Percentiles rank a stretch among this genome's conserved stretches.
Conservation (phyloP, 2,797 vertebrate species). For the Lepus oiostolus region DNA sequence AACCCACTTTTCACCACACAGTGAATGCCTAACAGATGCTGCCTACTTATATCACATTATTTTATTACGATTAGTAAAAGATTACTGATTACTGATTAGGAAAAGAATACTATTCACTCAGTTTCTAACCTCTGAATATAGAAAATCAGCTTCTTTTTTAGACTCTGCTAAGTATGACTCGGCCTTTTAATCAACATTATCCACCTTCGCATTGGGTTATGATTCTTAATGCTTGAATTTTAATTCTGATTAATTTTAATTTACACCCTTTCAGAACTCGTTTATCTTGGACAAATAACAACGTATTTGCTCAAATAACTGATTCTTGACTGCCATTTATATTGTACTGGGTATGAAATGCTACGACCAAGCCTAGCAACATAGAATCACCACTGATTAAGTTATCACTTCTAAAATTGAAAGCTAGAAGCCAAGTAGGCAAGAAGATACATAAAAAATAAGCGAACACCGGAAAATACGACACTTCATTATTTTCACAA, state of each 20-base stretch:
- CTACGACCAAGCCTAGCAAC: neutral
- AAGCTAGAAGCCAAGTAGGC: neutral
- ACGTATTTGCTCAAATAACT: neutral
- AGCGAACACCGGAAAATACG: neutral
- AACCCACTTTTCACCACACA: neutral
- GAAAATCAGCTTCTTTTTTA: neutral
- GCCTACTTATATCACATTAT: neutral
- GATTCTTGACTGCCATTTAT: neutral
- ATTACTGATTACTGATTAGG: neutral
- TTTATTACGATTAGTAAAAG: neutral
- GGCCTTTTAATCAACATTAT: neutral
- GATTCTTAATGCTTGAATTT: neutral
- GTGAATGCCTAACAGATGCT: neutral
- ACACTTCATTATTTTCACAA: neutral
- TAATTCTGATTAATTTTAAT: constrained; percentile 21
- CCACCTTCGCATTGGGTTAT: neutral
- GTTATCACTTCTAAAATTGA: neutral
- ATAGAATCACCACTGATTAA: neutral
- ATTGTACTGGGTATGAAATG: neutral
- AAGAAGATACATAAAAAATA: neutral
- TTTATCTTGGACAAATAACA: constrained; percentile 34
- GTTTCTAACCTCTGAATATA: neutral
- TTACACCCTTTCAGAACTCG: neutral
- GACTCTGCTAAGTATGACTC: neutral
- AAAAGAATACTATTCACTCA: neutral